Conservation (phyloP, 2,888 invertebrate species). For the Helobdella robusta region DNA sequence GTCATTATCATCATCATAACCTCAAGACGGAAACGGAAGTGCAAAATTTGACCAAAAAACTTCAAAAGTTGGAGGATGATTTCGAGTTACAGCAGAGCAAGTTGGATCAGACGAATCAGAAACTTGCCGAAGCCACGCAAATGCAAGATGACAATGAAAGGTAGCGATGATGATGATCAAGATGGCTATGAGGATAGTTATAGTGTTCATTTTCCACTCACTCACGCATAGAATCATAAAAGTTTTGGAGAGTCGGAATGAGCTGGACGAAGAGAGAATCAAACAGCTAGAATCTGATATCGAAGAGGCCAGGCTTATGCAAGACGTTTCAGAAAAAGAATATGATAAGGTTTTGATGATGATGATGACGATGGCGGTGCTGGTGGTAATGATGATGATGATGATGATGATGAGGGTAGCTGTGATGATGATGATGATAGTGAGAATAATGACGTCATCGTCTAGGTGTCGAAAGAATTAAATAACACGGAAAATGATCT, state of each 20-base stretch:
- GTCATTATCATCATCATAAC: slow-evolving; percentile 4
- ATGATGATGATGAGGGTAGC: too few relatives aligned
- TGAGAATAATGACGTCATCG: too few relatives aligned
- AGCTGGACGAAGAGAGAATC: slow-evolving; percentile 19
- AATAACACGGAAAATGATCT: slow-evolving; percentile 21
- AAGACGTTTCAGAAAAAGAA: neutral
- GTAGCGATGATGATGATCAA: too few relatives aligned
- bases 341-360: slow-evolving; percentile 22
- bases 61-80: slow-evolving; percentile 13
- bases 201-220: too few relatives aligned
- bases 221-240: slow-evolving; percentile 6
- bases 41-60: slow-evolving; percentile 10
- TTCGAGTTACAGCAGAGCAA: slow-evolving; percentile 14
- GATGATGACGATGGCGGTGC: too few relatives aligned
- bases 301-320: slow-evolving; percentile 3
- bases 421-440: too few relatives aligned
- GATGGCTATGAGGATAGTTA: too few relatives aligned
- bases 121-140: neutral
- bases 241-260: slow-evolving; percentile 18
- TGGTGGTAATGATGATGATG: too few relatives aligned
- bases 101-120: neutral
- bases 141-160: slow-evolving; percentile 20
- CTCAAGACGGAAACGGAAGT: slow-evolving; percentile 16
- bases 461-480: slow-evolving; percentile 13
- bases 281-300: slow-evolving; percentile 10